These are phyloP conservation scores for Cichlasoma orientale DNA, from an alignment of 2,797 vertebrate genomes.

Conservation along the genomic window DNA sequence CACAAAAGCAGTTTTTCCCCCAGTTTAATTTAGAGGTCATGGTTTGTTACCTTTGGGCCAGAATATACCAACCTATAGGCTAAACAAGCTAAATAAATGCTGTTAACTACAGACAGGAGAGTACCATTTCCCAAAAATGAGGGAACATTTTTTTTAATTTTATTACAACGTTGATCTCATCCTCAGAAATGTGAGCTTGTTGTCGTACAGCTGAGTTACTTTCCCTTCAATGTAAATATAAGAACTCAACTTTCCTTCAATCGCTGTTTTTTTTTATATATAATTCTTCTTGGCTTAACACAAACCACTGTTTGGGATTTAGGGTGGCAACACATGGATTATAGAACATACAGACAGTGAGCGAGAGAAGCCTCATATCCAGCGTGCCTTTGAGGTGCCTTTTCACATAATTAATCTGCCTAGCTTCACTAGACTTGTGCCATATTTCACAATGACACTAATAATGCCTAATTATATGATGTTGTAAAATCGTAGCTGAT, in stretches of 20 bases:
- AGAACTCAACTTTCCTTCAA: background rate
- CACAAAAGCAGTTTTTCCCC: background rate
- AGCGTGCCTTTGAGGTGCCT: slow-evolving; percentile 38
- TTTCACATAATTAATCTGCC: slow-evolving; percentile 65
- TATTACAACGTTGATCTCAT: background rate
- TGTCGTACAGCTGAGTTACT: background rate
- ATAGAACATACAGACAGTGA: slow-evolving; percentile 21
- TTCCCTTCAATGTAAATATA: background rate
- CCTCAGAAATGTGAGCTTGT: background rate
- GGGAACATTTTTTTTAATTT: rapidly evolving
- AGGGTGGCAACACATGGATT: slow-evolving; percentile 42
- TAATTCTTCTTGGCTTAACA: slow-evolving; percentile 37
- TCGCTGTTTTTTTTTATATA: slow-evolving; percentile 22
- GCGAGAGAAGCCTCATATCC: slow-evolving; percentile 21
- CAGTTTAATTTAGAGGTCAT: background rate
- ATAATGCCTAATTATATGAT: slow-evolving; percentile 71
- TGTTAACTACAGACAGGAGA: background rate
- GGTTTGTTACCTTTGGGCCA: background rate
- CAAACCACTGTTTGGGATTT: slow-evolving; percentile 59
- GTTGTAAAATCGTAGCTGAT: slow-evolving; percentile 62
- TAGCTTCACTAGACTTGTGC: slow-evolving; percentile 47
- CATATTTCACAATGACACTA: slow-evolving; percentile 67
- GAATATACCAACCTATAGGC: background rate
- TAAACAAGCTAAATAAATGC: background rate
- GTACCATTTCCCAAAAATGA: background rate